Evolutionary conservation across 64 coral and sea anemone genomes (phyloP), one percentile per base, ranked within the genome.

Genomic region (Dendrophyllia cribrosa): DNA sequence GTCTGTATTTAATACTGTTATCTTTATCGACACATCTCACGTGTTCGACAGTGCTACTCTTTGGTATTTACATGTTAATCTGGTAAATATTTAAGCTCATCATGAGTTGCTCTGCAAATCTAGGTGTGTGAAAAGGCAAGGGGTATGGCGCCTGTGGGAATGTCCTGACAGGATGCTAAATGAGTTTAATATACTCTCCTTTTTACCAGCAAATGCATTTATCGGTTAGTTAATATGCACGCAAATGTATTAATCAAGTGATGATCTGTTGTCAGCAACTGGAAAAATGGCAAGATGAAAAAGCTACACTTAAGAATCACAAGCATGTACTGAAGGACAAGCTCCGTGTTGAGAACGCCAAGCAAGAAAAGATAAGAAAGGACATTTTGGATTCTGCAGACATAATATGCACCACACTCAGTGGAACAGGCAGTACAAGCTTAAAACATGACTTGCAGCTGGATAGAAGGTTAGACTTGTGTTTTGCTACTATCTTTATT

Each of bases 361-460:
- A 86, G 48, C 60, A 85, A 24, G 50, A 87, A 43, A 87, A 80
- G 14, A 93, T 93, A n/a, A 92, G 86, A 48, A 94, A 70, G n/a
- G 90, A 93, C 4, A 95, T 98, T 53, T 50, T 98, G 34, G n/a
- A 75, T 52, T 74, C 65, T 62, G 96, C 96, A 11, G 96, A 98
- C 15, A 77, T 98, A 6, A 88, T 98, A 49, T 98, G 96, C 82
- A 94, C 89, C 58, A 98, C 96, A 43, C 90, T 98, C 4, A 98
- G 93, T 58, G 93, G 93, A 15, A 84, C 89, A 51, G 96, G 96
- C n/a, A 95, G 93, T 58, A 52, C 48, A 2, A 89, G 77, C 15
- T 80, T 98, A 11, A 78, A 90, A 6, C 75, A 98, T 50, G 90
- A 95, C 43, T 50, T 55, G 52, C 52, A 55, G 52, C 11, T 11